Conservation (phyloP, 2,113 vertebrate genomes). For the Megatriorchis doriae region DNA sequence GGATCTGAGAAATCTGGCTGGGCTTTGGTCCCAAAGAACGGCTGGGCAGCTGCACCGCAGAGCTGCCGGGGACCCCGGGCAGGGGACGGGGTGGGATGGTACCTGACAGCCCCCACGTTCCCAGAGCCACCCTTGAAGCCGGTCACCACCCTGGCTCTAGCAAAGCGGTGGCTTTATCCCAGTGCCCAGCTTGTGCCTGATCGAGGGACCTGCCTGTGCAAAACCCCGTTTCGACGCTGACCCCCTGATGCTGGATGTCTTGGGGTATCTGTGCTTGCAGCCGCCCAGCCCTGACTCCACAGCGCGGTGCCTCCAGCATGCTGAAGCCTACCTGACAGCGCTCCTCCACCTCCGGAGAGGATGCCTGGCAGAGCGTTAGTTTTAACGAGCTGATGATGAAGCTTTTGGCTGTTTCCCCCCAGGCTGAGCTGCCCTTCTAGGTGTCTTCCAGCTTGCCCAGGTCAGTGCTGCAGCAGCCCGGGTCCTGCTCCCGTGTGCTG, state of each 20-base stretch:
- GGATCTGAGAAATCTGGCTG: background rate
- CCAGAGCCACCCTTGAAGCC: background rate
- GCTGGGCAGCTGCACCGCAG: background rate
- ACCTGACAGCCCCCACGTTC: background rate
- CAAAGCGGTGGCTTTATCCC: background rate
- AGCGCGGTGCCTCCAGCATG: background rate
- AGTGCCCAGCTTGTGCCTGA: background rate
- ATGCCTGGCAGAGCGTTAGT: too few relatives aligned
- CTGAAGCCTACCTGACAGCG: background rate
- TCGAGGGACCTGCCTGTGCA: background rate
- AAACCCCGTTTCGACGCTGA: background rate
- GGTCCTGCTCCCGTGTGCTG: background rate
- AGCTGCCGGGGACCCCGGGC: background rate
- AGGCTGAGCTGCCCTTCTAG: background rate
- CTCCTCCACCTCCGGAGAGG: background rate
- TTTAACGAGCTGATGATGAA: background rate
- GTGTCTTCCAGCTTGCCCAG: too few relatives aligned
- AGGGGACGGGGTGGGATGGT: background rate
- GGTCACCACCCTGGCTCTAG: background rate
- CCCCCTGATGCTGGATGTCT: background rate
- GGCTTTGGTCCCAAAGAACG: background rate
- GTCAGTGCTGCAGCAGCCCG: background rate
- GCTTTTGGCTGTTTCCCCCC: background rate
- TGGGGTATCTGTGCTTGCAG: accelerated
- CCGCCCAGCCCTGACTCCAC: background rate